phyloP scores from a whole-genome alignment of 2,113 vertebrate genomes.

The Agelaius tricolor region DNA sequence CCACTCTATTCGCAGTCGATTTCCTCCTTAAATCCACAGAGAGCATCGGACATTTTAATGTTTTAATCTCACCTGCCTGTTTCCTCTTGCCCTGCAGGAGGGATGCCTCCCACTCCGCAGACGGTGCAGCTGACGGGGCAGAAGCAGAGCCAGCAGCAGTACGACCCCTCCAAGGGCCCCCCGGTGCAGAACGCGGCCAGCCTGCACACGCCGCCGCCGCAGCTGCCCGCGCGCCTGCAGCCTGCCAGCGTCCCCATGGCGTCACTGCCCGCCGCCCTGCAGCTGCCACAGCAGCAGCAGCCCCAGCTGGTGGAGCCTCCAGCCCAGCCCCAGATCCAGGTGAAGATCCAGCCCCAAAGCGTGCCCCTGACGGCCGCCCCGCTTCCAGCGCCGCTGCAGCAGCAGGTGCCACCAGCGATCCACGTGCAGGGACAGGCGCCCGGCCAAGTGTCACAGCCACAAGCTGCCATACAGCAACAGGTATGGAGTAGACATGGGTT shows the following conservation, averaged over 20 bases:
- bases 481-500: neutral
- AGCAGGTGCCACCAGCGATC: constrained; percentile 79
- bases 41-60: accelerated
- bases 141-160: constrained; percentile 90
- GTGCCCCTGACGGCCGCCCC: constrained; percentile 71
- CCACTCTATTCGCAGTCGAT: neutral
- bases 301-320: constrained; percentile 77
- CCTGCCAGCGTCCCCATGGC: constrained; percentile 68
- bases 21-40: neutral
- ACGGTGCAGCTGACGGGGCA: constrained; percentile 88
- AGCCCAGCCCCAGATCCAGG: constrained; percentile 75
- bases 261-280: constrained; percentile 74
- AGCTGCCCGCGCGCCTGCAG: constrained; percentile 82
- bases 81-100: constrained; percentile 78
- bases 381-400: constrained; percentile 82
- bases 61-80: neutral
- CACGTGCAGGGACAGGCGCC: constrained; percentile 80
- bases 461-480: constrained; percentile 76
- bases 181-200: constrained; percentile 93
- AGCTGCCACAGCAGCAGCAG: constrained; percentile 83
- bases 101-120: constrained; percentile 91
- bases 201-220: constrained; percentile 88
- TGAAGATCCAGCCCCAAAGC: constrained; percentile 78
- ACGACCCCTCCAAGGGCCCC: constrained; percentile 91
- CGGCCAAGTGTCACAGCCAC: constrained; percentile 71